phyloP scores from a whole-genome alignment of 2,113 vertebrate species.

The Phalacrocorax carbo region DNA sequence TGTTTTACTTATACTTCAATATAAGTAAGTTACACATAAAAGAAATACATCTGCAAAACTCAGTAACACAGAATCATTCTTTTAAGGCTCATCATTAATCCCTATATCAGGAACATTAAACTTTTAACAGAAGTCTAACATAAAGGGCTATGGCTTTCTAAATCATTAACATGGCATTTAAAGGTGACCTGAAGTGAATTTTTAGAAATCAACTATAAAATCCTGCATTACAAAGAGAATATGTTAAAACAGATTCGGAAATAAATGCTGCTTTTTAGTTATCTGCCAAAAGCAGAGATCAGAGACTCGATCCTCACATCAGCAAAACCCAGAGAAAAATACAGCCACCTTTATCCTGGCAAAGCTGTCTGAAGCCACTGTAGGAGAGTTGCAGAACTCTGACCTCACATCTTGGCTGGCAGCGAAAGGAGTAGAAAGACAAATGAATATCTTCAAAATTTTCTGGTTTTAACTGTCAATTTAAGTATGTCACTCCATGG shows the following conservation, averaged over 20 bases:
- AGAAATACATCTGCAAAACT: not conserved
- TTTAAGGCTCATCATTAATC: not conserved
- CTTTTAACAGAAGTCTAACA: not conserved
- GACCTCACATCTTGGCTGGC: not conserved
- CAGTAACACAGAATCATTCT: not conserved
- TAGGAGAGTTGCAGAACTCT: not conserved
- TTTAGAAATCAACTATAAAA: not conserved
- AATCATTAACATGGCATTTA: not conserved
- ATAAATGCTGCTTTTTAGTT: conserved; percentile 20
- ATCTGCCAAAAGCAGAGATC: conserved; percentile 3
- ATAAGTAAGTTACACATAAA: not conserved
- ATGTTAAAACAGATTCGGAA: not conserved
- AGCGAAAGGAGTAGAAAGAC: not conserved
- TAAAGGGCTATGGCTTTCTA: not conserved
- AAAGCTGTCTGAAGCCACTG: not conserved
- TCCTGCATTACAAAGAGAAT: not conserved
- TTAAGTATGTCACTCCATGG: not conserved
- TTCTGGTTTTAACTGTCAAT: not conserved
- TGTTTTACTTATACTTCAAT: not conserved
- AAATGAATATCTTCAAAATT: not conserved
- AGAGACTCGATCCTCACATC: not conserved
- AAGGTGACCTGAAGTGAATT: not conserved
- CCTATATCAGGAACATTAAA: not conserved
- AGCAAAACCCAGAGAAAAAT: conserved; percentile 7
- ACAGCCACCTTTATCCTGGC: not conserved